Base-by-base conservation (phyloP, 1,140 invertebrate genomes). In the Temnothorax nylanderi region DNA sequence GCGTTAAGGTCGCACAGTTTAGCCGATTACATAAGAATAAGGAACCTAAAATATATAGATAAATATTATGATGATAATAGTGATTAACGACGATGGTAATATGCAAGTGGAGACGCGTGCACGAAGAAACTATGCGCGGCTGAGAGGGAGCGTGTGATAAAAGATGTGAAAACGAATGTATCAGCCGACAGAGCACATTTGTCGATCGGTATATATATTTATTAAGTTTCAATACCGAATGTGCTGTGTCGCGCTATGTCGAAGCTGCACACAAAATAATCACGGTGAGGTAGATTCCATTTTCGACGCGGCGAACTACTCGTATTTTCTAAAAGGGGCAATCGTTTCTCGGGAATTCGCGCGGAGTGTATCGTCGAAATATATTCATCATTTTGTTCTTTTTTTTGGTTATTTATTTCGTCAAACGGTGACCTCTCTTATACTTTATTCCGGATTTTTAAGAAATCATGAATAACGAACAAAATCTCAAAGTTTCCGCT, bases 171-270 rank as follows among this genome's bases (percentile, higher is more conserved):
- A 67, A 64, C 41, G 87, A 74, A 81, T 86, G 41, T 13, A 60
- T 67, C 62, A 86, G 91, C 92, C 92, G 93, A 93, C 88, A 91
- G 87, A 93, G 90, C 91, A 93, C 92, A 94, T 93, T 94, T 87
- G 89, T 90, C 81, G 78, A 93, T 87, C 87, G 86, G 67, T 78
- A 84, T 13, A 47, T 72, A 87, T 94, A 93, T 94, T 93, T 93
- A 93, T 93, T 92, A 71, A 92, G 85, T 92, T 89, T 88, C 90
- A 88, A 88, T 86, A 87, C 87, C 88, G 90, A 92, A 93, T 93
- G 92, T 92, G 91, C 81, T 91, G 69, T 92, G 74, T 93, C 92
- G 94, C 62, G 62, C 88, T 72, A 65, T 64, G 56, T 88, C 78
- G 62, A 86, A 88, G 78, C 87, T 90, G 92, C 92, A 91, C 90